Percentiles rank a stretch among this genome's conserved stretches.
These are phyloP conservation scores for Epinotia demarniana DNA, from an alignment of 2,888 invertebrate genomes.

Conservation along the genomic window DNA sequence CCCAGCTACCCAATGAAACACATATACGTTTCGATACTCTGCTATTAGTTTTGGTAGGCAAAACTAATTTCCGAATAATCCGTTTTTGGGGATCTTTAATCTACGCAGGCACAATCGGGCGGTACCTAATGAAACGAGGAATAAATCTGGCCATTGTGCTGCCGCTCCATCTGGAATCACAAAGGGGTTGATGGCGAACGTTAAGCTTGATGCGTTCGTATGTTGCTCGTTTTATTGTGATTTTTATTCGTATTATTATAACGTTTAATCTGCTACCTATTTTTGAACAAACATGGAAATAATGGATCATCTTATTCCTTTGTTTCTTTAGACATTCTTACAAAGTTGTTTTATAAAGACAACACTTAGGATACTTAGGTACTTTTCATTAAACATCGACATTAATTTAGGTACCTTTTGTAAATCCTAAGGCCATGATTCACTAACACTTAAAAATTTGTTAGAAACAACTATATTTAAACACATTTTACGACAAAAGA, in stretches of 20 bases:
- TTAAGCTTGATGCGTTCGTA: neutral
- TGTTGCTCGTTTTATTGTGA: neutral
- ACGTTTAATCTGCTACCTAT: neutral
- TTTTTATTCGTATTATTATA: neutral
- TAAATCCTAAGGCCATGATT: too few relatives aligned
- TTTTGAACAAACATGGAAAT: too few relatives aligned
- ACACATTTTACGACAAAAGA: too few relatives aligned
- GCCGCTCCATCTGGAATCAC: conserved; percentile 6
- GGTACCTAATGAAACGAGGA: conserved; percentile 17
- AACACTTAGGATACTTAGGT: too few relatives aligned
- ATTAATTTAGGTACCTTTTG: too few relatives aligned
- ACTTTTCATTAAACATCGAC: too few relatives aligned
- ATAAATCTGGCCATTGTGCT: conserved; percentile 11
- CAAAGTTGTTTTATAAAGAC: too few relatives aligned
- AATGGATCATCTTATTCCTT: too few relatives aligned
- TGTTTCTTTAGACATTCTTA: too few relatives aligned
- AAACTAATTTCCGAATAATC: neutral
- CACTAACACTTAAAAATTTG: too few relatives aligned
- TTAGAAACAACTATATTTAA: too few relatives aligned
- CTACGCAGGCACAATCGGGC: neutral
- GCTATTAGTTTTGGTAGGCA: neutral
- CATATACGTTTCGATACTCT: neutral
- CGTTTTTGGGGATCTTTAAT: conserved; percentile 8
- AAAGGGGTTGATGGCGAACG: conserved; percentile 3
- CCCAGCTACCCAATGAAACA: neutral